Conservation (phyloP, 2,113 vertebrate species). For the Semnornis frantzii region DNA sequence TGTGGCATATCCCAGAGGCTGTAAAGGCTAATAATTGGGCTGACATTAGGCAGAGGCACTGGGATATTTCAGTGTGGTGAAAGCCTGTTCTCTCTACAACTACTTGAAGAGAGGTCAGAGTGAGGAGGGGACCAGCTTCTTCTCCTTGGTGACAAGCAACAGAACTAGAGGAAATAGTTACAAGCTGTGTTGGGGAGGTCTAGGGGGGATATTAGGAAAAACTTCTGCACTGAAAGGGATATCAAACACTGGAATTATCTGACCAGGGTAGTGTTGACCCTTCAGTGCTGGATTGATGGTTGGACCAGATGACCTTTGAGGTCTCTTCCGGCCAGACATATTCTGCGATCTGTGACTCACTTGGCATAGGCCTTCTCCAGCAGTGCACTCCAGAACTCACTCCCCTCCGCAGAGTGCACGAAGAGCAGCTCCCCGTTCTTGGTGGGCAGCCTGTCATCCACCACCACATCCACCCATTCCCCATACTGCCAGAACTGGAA, state of each 20-base stretch:
- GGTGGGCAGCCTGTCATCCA: conserved; percentile 91
- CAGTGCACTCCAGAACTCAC: conserved; percentile 93
- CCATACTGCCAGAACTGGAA: conserved; percentile 94
- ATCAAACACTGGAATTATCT: no score
- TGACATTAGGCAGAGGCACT: background rate
- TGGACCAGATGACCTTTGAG: no score
- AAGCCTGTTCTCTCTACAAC: background rate
- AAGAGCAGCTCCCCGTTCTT: conserved; percentile 89
- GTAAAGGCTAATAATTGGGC: background rate
- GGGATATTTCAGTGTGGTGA: background rate
- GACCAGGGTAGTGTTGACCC: no score
- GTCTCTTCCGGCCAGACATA: no score
- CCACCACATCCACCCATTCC: conserved; percentile 93
- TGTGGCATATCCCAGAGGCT: background rate
- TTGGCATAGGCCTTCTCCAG: conserved; percentile 97
- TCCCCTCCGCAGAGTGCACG: conserved; percentile 87
- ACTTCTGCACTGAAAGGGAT: no score
- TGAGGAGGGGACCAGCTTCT: no score
- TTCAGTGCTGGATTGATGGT: no score
- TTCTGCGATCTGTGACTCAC: conserved; percentile 69
- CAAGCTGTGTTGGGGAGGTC: no score
- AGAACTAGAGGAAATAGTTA: no score
- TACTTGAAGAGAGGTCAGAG: no score
- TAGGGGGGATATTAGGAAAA: no score
- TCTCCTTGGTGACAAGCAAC: no score